Base-by-base conservation (phyloP, 2,113 vertebrate genomes). In the Apeltes quadracus region DNA sequence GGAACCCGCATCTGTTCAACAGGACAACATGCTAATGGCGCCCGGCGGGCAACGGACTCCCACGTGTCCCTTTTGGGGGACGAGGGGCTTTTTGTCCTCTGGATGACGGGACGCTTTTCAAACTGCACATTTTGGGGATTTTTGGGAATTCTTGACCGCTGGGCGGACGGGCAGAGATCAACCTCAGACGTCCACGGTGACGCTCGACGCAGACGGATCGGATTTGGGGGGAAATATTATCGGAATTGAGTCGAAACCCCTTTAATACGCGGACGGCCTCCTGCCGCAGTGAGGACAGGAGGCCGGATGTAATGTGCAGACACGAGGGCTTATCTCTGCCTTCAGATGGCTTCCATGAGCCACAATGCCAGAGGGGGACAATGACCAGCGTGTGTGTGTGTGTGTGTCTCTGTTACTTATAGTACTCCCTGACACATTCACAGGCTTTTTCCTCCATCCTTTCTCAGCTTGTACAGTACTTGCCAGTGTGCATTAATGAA, bases 301-400 rank as follows among this genome's bases (percentile, higher is more conserved):
- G 27, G 48, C 61, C 38, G 16, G 71, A 74, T 39, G 66, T 16
- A 29, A 70, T 50, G 51, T 68, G 70, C 61, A 55, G 48, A 79
- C 79, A 78, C 75, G 34, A 23, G 63, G 76, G n/a, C 79, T 82
- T 72, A 78, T 89, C 84, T 81, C 38, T 69, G 78, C 68, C 72
- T 79, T 88, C 82, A 84, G 63, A 84, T 53, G 73, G 76, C 50
- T 48, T 61, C 27, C 20, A 15, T 86, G 88, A 90, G 81, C 87
- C 82, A 85, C 67, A 63, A 12, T 68, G 34, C 72, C 79, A 63
- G 22, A 25, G 86, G 11, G 72, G 64, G 50, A 82, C 38, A 71
- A 76, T 76, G 66, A 61, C 29, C 29, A 29, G 29, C 5, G 29
- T 29, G 29, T 29, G 29, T 29, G 3, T 29, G 43, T 18, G n/a